phyloP scores from a whole-genome alignment of 1,140 invertebrate species.

The Acromyrmex echinatior region DNA sequence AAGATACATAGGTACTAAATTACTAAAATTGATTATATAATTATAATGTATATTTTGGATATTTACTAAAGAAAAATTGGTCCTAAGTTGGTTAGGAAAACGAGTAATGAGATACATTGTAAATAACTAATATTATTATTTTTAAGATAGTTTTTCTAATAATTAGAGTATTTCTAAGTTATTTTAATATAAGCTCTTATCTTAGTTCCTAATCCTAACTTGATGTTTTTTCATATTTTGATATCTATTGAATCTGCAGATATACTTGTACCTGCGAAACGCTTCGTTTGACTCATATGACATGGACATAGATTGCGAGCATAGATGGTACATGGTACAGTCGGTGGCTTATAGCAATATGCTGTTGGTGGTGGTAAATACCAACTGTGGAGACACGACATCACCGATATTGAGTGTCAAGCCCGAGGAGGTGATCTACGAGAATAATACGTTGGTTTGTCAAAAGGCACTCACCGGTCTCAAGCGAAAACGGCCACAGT shows the following conservation, averaged over 20 bases:
- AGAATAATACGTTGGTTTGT: conserved; percentile 89
- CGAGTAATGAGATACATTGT: background rate
- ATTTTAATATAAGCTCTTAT: background rate
- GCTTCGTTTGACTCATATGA: conserved; percentile 78
- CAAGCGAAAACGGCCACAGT: conserved; percentile 88
- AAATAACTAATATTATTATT: background rate
- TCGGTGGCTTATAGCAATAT: conserved; percentile 94
- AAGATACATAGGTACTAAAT: background rate
- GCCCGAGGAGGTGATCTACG: conserved; percentile 89
- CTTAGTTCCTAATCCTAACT: background rate
- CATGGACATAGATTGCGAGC: conserved; percentile 81
- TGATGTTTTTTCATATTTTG: background rate
- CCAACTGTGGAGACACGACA: conserved; percentile 84
- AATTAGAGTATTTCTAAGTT: background rate
- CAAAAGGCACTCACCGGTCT: conserved; percentile 88
- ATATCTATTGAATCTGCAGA: conserved; percentile 68
- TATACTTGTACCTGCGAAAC: conserved; percentile 84
- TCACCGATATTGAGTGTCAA: conserved; percentile 86
- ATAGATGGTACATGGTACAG: conserved; percentile 92
- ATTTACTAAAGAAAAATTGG: background rate
- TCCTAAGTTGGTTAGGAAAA: too few species aligned
- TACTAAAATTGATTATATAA: background rate
- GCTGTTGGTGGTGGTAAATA: conserved; percentile 93
- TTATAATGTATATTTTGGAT: background rate
- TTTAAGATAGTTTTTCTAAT: background rate